phyloP scores from a whole-genome alignment of 2,797 vertebrate genomes.

The Gymnothorax reevesii region DNA sequence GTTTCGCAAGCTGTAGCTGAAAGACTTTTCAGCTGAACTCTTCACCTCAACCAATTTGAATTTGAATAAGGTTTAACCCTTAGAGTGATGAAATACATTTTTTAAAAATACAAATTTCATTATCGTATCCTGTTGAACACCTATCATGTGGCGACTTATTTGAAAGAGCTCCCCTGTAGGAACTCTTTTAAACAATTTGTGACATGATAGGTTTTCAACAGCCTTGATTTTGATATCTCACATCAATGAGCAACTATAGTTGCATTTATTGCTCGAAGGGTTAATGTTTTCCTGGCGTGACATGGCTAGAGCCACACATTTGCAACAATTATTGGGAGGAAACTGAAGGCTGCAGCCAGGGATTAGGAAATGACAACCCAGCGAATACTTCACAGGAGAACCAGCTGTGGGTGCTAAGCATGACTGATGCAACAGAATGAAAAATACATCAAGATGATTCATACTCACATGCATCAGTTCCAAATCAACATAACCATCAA shows the following conservation, averaged over 20 bases:
- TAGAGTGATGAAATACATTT: too few relatives aligned
- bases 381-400: background rate
- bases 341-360: background rate
- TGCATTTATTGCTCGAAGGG: background rate
- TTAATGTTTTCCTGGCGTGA: background rate
- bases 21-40: background rate
- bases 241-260: too few relatives aligned
- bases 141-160: too few relatives aligned
- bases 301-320: background rate
- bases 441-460: background rate
- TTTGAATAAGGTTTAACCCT: background rate
- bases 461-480: background rate
- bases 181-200: too few relatives aligned
- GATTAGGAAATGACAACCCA: background rate
- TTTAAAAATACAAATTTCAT: too few relatives aligned
- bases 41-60: background rate
- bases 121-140: too few relatives aligned
- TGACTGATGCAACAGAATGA: slow-evolving; percentile 5
- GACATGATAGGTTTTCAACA: too few relatives aligned
- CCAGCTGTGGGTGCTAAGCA: background rate
- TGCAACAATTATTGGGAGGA: background rate
- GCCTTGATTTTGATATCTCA: too few relatives aligned
- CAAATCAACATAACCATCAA: background rate
- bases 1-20: background rate
- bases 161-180: too few relatives aligned